Conservation (phyloP, 2,113 vertebrate species). For the Carassius gibelio region DNA sequence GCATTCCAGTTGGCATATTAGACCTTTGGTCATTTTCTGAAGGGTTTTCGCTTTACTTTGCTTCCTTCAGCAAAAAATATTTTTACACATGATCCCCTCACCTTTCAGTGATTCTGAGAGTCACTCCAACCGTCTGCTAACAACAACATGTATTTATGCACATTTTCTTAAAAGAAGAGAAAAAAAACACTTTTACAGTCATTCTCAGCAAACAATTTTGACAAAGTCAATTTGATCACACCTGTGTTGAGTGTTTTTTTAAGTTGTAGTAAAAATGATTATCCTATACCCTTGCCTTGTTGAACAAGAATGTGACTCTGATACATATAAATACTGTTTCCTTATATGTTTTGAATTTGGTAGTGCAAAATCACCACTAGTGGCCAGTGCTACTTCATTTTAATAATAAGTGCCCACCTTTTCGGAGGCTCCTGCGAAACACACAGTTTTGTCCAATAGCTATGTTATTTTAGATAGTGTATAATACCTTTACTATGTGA, state of each 20-base stretch:
- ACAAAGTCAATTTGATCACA: not conserved
- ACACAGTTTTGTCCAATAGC: too few relatives aligned
- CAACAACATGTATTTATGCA: not conserved
- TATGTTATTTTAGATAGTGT: too few relatives aligned
- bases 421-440: too few relatives aligned
- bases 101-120: not conserved
- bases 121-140: not conserved
- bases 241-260: not conserved
- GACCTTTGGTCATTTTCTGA: conserved; percentile 35
- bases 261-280: not conserved
- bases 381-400: not conserved
- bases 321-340: not conserved
- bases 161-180: not conserved
- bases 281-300: not conserved
- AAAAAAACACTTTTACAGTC: not conserved
- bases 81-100: not conserved
- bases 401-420: too few relatives aligned
- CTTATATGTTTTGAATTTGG: not conserved
- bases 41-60: not conserved
- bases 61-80: conserved; percentile 41
- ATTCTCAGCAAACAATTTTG: too few relatives aligned
- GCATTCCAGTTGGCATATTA: not conserved
- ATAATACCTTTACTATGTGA: too few relatives aligned
- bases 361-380: not conserved
- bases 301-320: too few relatives aligned